These are phyloP conservation scores for Aplysia californica DNA, from an alignment of 1,140 invertebrate species.

Conservation along the genomic window DNA sequence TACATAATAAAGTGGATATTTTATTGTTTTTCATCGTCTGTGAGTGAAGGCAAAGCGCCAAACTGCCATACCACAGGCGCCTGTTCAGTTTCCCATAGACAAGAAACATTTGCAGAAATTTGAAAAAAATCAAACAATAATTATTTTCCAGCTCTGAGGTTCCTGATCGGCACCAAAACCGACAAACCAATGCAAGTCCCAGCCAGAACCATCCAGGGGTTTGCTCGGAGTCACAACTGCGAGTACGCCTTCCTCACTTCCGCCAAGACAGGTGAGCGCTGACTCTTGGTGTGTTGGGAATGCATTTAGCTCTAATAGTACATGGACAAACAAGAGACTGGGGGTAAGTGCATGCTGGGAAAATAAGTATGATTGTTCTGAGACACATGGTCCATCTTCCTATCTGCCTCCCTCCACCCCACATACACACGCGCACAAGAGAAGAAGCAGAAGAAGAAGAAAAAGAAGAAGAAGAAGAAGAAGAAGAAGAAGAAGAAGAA, in stretches of 20 bases:
- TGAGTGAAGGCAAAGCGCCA: too few relatives aligned
- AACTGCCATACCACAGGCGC: too few relatives aligned
- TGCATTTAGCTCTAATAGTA: background rate
- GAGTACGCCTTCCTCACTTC: conserved; percentile 38
- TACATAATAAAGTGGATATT: too few relatives aligned
- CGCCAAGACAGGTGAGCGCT: conserved; percentile 41
- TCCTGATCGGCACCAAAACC: conserved; percentile 44
- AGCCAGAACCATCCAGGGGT: conserved; percentile 28
- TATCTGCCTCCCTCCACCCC: background rate
- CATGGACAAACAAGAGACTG: background rate
- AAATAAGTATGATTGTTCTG: background rate
- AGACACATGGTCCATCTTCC: background rate
- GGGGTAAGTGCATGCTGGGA: background rate
- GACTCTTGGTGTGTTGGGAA: background rate
- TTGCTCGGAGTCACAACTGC: conserved; percentile 36
- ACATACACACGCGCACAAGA: background rate
- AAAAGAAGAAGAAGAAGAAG: background rate
- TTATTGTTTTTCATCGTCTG: too few relatives aligned
- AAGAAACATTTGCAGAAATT: conserved; percentile 5
- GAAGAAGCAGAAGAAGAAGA: background rate
- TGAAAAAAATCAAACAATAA: background rate
- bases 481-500: background rate
- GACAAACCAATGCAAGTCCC: conserved; percentile 33
- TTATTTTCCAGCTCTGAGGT: conserved; percentile 38
- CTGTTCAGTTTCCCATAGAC: too few relatives aligned